Evolutionary conservation across 64 coral and sea anemone species (phyloP).

Genomic region (Acropora tenuis): DNA sequence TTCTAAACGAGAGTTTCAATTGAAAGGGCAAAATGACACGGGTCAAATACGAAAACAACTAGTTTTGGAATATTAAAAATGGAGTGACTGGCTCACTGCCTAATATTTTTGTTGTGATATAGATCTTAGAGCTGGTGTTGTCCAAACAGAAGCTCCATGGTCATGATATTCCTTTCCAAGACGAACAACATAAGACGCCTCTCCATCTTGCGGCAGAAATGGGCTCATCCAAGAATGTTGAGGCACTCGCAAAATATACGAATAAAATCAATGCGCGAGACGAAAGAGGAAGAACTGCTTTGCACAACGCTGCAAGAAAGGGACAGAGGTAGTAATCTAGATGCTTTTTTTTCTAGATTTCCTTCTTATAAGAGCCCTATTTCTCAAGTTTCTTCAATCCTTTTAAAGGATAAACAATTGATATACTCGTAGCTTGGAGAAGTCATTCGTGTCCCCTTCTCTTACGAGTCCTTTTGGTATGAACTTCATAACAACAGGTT

Average conservation of each 20-base stretch:
- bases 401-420: no score
- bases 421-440: no score
- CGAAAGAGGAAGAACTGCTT: constrained; percentile 50
- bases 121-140: constrained; percentile 70
- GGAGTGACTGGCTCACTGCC: not conserved
- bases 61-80: not conserved
- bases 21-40: not conserved
- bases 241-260: constrained; percentile 39
- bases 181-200: constrained; percentile 79
- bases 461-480: no score
- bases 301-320: constrained; percentile 75
- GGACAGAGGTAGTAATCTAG: constrained; percentile 57
- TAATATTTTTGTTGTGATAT: no score
- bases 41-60: not conserved
- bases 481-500: not conserved
- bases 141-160: constrained; percentile 57
- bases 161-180: constrained; percentile 46
- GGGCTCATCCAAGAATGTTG: constrained; percentile 58
- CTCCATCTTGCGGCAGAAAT: constrained; percentile 70
- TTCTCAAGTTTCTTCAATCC: no score
- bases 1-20: not conserved
- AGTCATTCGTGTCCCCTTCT: no score
- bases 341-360: not conserved
- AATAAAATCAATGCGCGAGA: constrained; percentile 66
- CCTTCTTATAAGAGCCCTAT: no score